phyloP scores from a whole-genome alignment of 2,888 invertebrate species.

The Eupithecia insigniata region DNA sequence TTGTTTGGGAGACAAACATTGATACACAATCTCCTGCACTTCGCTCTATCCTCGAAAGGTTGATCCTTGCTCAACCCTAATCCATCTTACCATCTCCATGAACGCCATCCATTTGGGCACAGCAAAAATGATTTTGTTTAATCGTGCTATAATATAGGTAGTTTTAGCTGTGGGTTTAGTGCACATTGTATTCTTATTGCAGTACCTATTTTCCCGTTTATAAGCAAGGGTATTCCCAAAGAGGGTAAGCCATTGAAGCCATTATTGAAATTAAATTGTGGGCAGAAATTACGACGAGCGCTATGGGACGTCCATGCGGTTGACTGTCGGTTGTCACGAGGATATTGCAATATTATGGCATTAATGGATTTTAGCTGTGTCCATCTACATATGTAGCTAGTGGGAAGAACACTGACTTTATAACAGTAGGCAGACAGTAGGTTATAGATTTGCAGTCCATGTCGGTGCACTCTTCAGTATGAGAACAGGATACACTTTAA shows the following conservation, averaged over 20 bases:
- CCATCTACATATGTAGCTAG: too few relatives aligned
- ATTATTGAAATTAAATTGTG: conserved; percentile 25
- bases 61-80: neutral
- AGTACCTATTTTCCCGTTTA: neutral
- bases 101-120: neutral
- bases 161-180: neutral
- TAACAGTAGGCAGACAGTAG: neutral
- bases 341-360: conserved; percentile 17
- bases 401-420: neutral
- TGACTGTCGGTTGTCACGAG: conserved; percentile 9
- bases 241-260: conserved; percentile 13
- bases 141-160: neutral
- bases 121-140: neutral
- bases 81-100: neutral
- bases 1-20: too few relatives aligned
- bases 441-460: neutral
- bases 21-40: too few relatives aligned
- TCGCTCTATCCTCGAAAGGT: neutral
- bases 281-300: conserved; percentile 11
- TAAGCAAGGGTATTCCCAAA: conserved; percentile 17
- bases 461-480: neutral
- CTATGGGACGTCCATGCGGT: conserved; percentile 19
- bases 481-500: neutral
- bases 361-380: conserved; percentile 4
- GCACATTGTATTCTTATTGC: neutral